Base-by-base conservation (phyloP, 2,797 vertebrate genomes). In the Pipistrellus kuhlii region DNA sequence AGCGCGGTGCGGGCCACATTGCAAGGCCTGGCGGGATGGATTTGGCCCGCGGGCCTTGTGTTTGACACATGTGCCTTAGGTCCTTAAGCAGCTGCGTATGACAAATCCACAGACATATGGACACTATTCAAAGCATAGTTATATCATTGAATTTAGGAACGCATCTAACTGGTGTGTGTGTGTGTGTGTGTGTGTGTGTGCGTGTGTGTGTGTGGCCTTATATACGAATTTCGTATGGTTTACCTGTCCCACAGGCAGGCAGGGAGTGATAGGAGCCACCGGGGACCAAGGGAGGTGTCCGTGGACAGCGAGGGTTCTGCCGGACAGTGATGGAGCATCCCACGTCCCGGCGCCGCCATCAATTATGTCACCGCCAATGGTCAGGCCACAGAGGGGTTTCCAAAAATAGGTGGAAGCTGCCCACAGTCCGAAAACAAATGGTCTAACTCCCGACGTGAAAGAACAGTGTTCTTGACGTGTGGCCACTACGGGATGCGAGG, bases 241-340 rank as follows among this genome's bases (percentile, higher is more conserved):
- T 51, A 96, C 78, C 78, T 93, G 92, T 64, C 95, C 88, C 78
- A 55, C 82, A 94, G 88, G 83, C 92, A 82, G 85, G 0, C 46
- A 35, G 90, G 82, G 71, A 55, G 48, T 48, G 91, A 88, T 87
- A 96, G 80, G 78, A 94, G 87, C 27, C 75, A 46, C 64, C 11
- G 35, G 76, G 94, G 76, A 44, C 68, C 32, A 23, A 78, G 68
- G 78, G 91, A 96, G 96, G 97, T 97, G 96, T 95, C 98, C 96
- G 98, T 72, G 97, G 96, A 98, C 98, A 98, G 98, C 97, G 98
- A 98, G 98, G 98, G 98, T 98, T 98, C 98, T 97, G 98, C 98
- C 96, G 98, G 98, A 99, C 99, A 99, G 98, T 99, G 99, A 99
- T 99, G 99, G 99, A 99, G 99, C 99, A 99, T 99, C 99, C 98